Conservation (phyloP, 1,140 invertebrate species). For the Euborellia annulipes region DNA sequence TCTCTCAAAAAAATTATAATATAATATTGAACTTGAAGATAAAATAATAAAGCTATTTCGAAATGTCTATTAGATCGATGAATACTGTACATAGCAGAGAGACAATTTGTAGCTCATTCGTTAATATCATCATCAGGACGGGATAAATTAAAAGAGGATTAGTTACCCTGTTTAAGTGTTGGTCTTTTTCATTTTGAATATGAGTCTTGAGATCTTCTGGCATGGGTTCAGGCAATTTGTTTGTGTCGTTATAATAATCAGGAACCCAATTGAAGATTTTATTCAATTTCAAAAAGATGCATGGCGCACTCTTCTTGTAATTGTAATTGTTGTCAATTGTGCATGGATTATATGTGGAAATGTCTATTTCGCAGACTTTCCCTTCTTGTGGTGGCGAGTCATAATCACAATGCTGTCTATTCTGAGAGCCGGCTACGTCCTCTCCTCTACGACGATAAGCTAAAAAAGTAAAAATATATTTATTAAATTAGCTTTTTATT, state of each 20-base stretch:
- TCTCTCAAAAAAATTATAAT: too few species aligned
- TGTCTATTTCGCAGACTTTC: conserved; percentile 38
- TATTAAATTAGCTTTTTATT: too few species aligned
- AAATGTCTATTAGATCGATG: too few species aligned
- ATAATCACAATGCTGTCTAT: conserved; percentile 28
- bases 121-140: too few species aligned
- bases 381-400: conserved; percentile 27
- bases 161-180: conserved; percentile 3
- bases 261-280: conserved; percentile 72
- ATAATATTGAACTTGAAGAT: too few species aligned
- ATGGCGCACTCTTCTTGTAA: conserved; percentile 39
- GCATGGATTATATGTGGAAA: conserved; percentile 32
- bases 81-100: too few species aligned
- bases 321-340: conserved; percentile 36
- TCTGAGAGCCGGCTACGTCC: neutral
- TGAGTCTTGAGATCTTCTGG: conserved; percentile 55
- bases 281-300: conserved; percentile 48
- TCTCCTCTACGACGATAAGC: conserved; percentile 26
- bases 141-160: too few species aligned
- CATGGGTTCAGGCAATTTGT: conserved; percentile 50
- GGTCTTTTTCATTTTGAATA: conserved; percentile 34
- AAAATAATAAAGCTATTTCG: too few species aligned
- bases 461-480: conserved; percentile 17
- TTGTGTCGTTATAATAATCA: conserved; percentile 54
- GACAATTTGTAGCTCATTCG: too few species aligned